Evolutionary conservation across 2,797 vertebrate species (phyloP), one percentile per base, ranked within the genome.

Genomic region (Odontamblyopus rebecca): DNA sequence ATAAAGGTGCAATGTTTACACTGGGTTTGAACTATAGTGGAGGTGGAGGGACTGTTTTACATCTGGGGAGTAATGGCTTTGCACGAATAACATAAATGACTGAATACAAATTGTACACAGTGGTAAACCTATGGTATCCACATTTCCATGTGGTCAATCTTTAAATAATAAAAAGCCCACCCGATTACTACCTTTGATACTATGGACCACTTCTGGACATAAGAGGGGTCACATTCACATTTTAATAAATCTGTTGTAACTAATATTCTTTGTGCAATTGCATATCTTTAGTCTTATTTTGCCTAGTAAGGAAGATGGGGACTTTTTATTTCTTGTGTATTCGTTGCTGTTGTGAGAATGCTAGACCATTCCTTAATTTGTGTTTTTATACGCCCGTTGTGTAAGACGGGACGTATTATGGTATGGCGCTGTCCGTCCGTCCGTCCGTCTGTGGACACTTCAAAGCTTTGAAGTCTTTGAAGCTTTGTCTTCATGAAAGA

Each of bases 1-100:
- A 5, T 66, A 68, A 74, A 75, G 41, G 32, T 77, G 67, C 63
- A 70, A 64, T 29, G 63, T 57, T 38, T 59, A 41, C 35, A 13
- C 61, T 62, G 61, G 26, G 38, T 29, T 48, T 65, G 63, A 65
- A 15, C 38, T 48, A n/a, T 35, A 29, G 2, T 65, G 41, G 13
- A 64, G 63, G 61, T 63, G 35, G 29, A 38, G 32, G 7, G 9
- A 44, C 38, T 44, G 8, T 48, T 48, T 48, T 41, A 26, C 29
- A 62, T 62, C 23, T 23, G 32, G 11, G 2, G 27, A 59, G 56
- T 26, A 59, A 61, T 16, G 19, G 18, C 29, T 18, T 19, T 2
- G 23, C 61, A 38, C 8, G 0, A 6, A 26, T 23, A 23, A 44
- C 11, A 7, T 18, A 16, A 18, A 62, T n/a, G 19, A 62, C 19